A percentile compares a stretch with the other conserved stretches of the same genome.
These are phyloP conservation scores for Prosapia bicincta DNA, from an alignment of 2,888 invertebrate genomes.

Conservation along the genomic window DNA sequence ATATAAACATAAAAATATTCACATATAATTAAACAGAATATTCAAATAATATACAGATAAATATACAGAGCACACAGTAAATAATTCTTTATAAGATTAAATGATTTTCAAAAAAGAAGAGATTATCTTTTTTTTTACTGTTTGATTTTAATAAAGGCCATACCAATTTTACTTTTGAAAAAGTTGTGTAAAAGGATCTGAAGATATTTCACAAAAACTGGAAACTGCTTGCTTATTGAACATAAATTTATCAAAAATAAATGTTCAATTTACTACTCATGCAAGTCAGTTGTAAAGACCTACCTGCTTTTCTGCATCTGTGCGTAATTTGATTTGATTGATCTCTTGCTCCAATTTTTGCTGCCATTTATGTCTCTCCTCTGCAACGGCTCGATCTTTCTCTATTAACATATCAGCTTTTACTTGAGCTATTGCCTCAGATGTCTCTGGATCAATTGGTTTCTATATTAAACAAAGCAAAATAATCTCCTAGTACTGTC, in stretches of 20 bases:
- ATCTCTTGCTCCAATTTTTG: conserved; percentile 49
- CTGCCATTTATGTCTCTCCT: conserved; percentile 53
- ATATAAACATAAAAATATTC: too few relatives aligned
- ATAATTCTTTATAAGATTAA: too few relatives aligned
- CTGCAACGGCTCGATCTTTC: conserved; percentile 52
- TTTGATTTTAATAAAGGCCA: too few relatives aligned
- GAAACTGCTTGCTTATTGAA: neutral
- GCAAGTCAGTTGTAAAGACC: conserved; percentile 8
- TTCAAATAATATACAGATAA: too few relatives aligned
- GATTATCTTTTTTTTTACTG: too few relatives aligned
- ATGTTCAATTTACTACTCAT: neutral
- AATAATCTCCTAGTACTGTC: too few relatives aligned
- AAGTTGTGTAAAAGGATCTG: too few relatives aligned
- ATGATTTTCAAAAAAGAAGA: too few relatives aligned
- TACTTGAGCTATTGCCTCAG: conserved; percentile 60
- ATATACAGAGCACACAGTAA: too few relatives aligned
- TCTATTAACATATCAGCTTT: conserved; percentile 63
- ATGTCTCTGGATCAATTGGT: neutral
- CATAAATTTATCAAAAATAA: neutral
- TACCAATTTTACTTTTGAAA: too few relatives aligned
- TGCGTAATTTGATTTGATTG: conserved; percentile 49
- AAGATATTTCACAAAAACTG: too few relatives aligned
- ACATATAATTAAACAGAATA: too few relatives aligned
- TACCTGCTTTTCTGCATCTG: conserved; percentile 55
- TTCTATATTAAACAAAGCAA: neutral